Evolutionary conservation across 2,113 vertebrate species (phyloP).

Genomic region (Montifringilla adamsi): DNA sequence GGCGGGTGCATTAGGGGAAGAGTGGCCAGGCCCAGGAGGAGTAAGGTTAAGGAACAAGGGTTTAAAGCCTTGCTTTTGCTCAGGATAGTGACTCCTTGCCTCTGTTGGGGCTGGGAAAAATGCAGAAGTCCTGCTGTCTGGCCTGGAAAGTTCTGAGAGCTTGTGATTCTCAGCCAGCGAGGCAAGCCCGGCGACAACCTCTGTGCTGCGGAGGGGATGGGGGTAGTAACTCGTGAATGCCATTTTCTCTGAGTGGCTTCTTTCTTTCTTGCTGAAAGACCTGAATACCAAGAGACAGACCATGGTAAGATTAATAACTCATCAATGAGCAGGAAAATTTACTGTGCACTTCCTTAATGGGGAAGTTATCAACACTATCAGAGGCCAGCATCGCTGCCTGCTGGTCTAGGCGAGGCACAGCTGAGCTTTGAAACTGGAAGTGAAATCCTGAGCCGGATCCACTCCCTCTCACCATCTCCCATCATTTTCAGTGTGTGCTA

Average conservation of each 20-base stretch:
- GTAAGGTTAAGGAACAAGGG: not conserved
- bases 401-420: not conserved
- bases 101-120: constrained; percentile 6
- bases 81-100: not conserved
- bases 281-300: constrained; percentile 46
- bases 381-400: not conserved
- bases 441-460: not conserved
- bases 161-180: not conserved
- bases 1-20: not conserved
- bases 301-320: not conserved
- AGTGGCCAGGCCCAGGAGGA: not conserved
- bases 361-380: not conserved
- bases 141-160: constrained; percentile 28
- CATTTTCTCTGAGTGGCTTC: constrained; percentile 39
- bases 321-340: not conserved
- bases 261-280: constrained; percentile 47
- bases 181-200: not conserved
- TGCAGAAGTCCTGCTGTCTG: constrained; percentile 40
- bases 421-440: not conserved
- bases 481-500: not conserved
- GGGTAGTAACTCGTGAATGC: constrained; percentile 4
- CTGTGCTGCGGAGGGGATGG: not conserved
- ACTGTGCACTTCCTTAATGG: not conserved
- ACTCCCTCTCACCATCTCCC: not conserved
- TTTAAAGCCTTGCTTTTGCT: constrained; percentile 51